A percentile compares a stretch with the other conserved stretches of the same genome.
phyloP scores from a whole-genome alignment of 2,113 vertebrate genomes.

The Anarrhichthys ocellatus region DNA sequence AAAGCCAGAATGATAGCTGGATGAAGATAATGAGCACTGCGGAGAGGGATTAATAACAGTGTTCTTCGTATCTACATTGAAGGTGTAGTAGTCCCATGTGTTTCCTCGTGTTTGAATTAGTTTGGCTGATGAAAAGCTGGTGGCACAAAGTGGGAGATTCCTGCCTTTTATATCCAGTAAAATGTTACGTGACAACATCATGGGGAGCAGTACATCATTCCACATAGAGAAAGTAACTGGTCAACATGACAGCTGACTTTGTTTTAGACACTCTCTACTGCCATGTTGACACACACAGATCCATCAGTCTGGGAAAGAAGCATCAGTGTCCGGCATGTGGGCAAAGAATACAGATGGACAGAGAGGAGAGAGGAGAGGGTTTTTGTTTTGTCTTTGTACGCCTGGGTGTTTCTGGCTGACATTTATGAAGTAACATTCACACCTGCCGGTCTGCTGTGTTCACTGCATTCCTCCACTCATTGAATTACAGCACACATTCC shows the following conservation, averaged over 20 bases:
- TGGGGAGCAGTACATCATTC: not conserved
- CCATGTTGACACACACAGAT: constrained; percentile 23
- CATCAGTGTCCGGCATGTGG: not conserved
- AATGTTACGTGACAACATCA: not conserved
- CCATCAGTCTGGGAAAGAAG: constrained; percentile 34
- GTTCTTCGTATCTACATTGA: not conserved
- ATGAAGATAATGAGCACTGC: constrained; percentile 15
- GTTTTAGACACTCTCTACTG: constrained; percentile 27
- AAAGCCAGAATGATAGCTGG: constrained; percentile 17
- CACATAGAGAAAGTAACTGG: constrained; percentile 21
- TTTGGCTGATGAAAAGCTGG: not conserved
- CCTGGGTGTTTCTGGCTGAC: constrained; percentile 14
- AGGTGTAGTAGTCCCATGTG: not conserved
- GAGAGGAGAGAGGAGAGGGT: not conserved
- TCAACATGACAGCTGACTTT: constrained; percentile 38
- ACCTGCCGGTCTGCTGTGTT: constrained; percentile 29
- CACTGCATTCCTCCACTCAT: constrained; percentile 1
- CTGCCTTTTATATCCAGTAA: not conserved
- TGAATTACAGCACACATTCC: not conserved
- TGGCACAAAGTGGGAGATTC: not conserved
- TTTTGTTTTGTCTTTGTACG: not conserved
- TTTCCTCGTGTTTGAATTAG: not conserved
- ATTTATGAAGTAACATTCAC: constrained; percentile 40
- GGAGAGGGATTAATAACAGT: not conserved
- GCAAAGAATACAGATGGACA: constrained; percentile 26